Evolutionary conservation across 2,113 vertebrate genomes (phyloP).

Genomic region (Anseranas semipalmata): DNA sequence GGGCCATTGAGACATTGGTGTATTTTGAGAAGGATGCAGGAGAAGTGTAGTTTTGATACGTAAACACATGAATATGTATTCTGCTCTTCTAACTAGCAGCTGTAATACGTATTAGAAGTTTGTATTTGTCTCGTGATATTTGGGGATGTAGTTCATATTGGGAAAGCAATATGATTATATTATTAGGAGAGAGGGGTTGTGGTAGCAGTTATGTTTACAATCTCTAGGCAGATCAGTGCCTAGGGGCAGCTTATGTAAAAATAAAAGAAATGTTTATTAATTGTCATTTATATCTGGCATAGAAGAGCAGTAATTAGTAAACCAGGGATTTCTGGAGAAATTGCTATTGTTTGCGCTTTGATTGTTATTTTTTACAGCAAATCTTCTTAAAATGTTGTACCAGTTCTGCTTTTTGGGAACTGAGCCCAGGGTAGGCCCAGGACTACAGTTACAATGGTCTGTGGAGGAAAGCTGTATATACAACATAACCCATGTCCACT

Average conservation of each 20-base stretch:
- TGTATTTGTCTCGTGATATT: not conserved
- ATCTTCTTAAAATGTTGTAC: not conserved
- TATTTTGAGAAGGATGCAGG: not conserved
- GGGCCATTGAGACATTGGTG: no score
- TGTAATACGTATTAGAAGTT: not conserved
- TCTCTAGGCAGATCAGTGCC: not conserved
- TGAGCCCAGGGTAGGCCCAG: not conserved
- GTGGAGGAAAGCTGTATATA: not conserved
- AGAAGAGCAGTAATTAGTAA: not conserved
- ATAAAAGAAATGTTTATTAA: not conserved
- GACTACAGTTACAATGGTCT: not conserved
- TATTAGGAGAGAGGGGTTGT: not conserved
- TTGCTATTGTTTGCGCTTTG: not conserved
- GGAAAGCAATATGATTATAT: not conserved
- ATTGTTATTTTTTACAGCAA: not conserved
- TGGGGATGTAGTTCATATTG: not conserved
- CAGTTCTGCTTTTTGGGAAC: not conserved
- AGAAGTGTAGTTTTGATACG: not conserved
- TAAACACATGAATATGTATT: not conserved
- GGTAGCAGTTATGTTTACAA: not conserved
- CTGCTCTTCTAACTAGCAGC: not conserved
- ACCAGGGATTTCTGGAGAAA: not conserved
- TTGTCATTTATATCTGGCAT: not conserved
- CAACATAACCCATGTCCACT: not conserved
- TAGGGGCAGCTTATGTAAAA: not conserved